phyloP scores from a whole-genome alignment of 2,888 invertebrate genomes.

The Xestia xanthographa region DNA sequence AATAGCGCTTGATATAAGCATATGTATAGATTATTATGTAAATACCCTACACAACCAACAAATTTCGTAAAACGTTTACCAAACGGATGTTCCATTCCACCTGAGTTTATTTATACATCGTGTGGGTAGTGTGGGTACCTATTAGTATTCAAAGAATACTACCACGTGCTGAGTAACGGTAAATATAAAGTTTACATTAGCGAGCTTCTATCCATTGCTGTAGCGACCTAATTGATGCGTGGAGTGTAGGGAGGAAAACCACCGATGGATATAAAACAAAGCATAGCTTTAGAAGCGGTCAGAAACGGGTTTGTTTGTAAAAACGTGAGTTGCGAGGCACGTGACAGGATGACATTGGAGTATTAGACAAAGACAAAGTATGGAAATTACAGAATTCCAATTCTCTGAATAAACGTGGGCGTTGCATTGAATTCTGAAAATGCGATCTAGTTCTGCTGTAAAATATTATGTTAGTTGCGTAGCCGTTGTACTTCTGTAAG shows the following conservation, averaged over 20 bases:
- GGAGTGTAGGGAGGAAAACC: neutral
- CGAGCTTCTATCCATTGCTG: constrained; percentile 35
- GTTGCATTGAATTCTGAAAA: neutral
- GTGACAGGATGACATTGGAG: constrained; percentile 54
- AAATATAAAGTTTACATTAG: constrained; percentile 20
- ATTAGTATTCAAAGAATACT: constrained; percentile 21
- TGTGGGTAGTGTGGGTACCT: neutral
- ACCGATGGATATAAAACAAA: constrained; percentile 28
- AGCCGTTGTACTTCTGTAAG: neutral
- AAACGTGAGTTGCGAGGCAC: constrained; percentile 56
- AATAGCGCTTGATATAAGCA: neutral
- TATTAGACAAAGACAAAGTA: neutral
- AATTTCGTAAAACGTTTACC: neutral
- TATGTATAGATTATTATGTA: constrained; percentile 15
- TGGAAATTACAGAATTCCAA: constrained; percentile 32
- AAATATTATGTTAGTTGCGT: neutral
- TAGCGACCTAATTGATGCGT: no score
- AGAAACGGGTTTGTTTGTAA: constrained; percentile 38
- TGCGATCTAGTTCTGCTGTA: neutral
- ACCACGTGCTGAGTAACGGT: constrained; percentile 25
- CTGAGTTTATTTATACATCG: constrained; percentile 36
- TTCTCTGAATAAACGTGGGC: neutral
- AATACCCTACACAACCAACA: constrained; percentile 5
- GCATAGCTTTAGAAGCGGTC: constrained; percentile 16
- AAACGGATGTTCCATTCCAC: constrained; percentile 22